Evolutionary conservation across 2,797 vertebrate species (phyloP).

Genomic region (Sebastes iracundus): DNA sequence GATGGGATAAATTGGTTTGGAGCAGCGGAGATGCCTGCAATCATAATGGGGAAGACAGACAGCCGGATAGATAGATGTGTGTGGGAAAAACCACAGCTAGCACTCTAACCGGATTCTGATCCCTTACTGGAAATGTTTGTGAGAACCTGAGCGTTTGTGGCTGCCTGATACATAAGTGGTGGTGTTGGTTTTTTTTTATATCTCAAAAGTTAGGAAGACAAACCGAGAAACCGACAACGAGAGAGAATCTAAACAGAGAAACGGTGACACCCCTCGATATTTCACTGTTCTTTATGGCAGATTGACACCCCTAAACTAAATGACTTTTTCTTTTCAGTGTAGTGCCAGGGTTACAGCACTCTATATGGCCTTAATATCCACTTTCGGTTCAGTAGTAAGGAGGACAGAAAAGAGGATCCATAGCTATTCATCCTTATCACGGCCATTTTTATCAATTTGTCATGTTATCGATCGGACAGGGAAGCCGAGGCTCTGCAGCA

Average conservation of each 20-base stretch:
- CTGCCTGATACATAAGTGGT: constrained; percentile 8
- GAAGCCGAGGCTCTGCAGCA: constrained; percentile 17
- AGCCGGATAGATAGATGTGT: constrained; percentile 44
- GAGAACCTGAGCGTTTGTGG: constrained; percentile 43
- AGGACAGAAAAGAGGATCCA: constrained; percentile 16
- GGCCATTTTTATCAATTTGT: constrained; percentile 62
- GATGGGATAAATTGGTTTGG: constrained; percentile 43
- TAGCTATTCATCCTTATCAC: constrained; percentile 56
- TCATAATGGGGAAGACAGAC: constrained; percentile 55
- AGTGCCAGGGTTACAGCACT: neutral
- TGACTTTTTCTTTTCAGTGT: neutral
- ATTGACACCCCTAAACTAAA: neutral
- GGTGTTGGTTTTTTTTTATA: neutral
- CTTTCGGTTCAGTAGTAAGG: constrained; percentile 32
- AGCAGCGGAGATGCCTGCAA: constrained; percentile 40
- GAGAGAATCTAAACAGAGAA: neutral
- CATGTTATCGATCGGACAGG: constrained; percentile 50
- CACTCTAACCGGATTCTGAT: constrained; percentile 64
- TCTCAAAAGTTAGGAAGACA: neutral
- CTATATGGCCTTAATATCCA: constrained; percentile 31
- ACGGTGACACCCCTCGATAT: neutral
- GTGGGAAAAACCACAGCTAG: constrained; percentile 65
- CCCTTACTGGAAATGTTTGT: constrained; percentile 73
- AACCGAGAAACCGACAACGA: neutral
- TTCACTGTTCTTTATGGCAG: neutral